Evolutionary conservation across 2,797 vertebrate genomes (phyloP), one percentile per base, ranked within the genome.

Genomic region (Cossypha dichroa): DNA sequence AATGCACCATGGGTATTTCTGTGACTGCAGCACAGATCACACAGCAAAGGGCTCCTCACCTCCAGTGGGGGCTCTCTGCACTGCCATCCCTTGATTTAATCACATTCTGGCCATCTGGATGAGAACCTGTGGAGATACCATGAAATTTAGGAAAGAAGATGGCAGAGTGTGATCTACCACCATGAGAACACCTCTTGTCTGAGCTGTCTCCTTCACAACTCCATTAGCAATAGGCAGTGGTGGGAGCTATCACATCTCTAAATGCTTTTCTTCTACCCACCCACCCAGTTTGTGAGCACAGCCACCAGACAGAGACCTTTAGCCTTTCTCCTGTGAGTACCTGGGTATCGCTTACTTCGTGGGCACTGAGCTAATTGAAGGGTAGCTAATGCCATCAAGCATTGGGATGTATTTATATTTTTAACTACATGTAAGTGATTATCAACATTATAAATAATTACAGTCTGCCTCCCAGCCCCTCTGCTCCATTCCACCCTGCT

Each of bases 361-460:
- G 93, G 80, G 86, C 75, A 70, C 4, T 8, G 69, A 81, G 84
- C 72, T 96, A 95, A 96, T 76, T 94, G 92, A 92, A 64, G 92
- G 86, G 74, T 90, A 76, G 92, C 81, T 85, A 85, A 92, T 90
- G 85, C 84, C 93, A 91, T 89, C 80, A 83, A 92, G 81, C 51
- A 78, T 43, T 34, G 91, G 54, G 91, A 68, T 87, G 80, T 93
- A 94, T 96, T 97, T 95, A 94, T 96, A 94, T 94, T 95, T 97
- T 96, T 95, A 97, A 96, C 93, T 96, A 93, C 78, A 76, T 76
- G 70, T 95, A 95, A 95, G 86, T 95, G 93, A 96, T 95, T 96
- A 96, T 96, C 96, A 96, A 94, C 96, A 88, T 96, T 94, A 95
- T 94, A 93, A 96, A 96, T 96, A 94, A 95, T 94, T 96, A 96